phyloP scores from a whole-genome alignment of 2,113 vertebrate genomes.

The Sporophila hypoxantha region DNA sequence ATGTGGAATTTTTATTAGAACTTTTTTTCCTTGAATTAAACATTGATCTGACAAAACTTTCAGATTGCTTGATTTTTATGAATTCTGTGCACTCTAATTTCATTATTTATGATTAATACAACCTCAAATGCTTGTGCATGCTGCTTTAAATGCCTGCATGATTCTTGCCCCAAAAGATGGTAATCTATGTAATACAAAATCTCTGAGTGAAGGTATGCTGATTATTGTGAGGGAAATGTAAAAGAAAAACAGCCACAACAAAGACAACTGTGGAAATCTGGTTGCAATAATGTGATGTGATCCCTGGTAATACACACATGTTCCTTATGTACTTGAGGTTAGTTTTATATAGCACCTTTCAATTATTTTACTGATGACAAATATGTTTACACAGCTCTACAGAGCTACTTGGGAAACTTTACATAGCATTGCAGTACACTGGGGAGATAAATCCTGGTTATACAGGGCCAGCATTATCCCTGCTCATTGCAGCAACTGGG shows the following conservation, averaged over 20 bases:
- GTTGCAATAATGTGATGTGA: background rate
- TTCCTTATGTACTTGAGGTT: background rate
- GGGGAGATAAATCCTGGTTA: background rate
- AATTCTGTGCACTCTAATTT: background rate
- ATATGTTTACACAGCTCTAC: background rate
- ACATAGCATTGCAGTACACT: background rate
- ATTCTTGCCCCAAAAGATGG: background rate
- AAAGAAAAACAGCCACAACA: background rate
- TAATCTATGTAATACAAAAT: background rate
- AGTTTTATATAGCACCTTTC: conserved; percentile 4
- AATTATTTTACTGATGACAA: conserved; percentile 15
- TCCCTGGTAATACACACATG: background rate
- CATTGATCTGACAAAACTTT: background rate
- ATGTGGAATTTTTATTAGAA: background rate
- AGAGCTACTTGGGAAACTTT: conserved; percentile 2
- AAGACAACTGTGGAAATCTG: background rate
- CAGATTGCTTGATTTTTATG: background rate
- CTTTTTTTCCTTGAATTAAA: background rate
- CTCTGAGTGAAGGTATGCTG: background rate
- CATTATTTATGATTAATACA: background rate
- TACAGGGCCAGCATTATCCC: background rate
- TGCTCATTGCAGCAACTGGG: background rate
- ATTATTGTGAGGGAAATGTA: background rate
- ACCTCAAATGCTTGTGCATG: background rate
- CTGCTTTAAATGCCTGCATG: background rate